Evolutionary conservation across 1,140 invertebrate species (phyloP).

Genomic region (Solenopsis fugax): DNA sequence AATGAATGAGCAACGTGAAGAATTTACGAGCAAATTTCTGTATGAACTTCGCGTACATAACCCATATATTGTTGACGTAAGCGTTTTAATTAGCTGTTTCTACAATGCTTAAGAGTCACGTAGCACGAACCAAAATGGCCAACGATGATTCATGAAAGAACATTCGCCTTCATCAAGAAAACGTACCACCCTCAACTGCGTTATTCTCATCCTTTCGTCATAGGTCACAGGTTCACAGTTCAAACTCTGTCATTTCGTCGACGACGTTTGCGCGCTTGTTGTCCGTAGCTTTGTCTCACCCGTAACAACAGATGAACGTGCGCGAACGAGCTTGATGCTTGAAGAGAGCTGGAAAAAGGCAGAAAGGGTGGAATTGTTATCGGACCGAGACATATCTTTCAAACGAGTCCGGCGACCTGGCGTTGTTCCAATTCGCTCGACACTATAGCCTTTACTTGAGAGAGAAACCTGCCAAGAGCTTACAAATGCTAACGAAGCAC

Average conservation of each 20-base stretch:
- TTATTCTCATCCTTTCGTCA: constrained; percentile 41
- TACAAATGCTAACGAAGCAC: constrained; percentile 66
- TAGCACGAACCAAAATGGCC: not conserved
- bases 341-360: constrained; percentile 32
- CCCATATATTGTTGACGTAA: not conserved
- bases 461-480: constrained; percentile 1
- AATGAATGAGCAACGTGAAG: constrained; percentile 28
- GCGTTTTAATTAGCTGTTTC: not conserved
- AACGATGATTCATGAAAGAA: not conserved
- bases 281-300: constrained; percentile 33
- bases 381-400: constrained; percentile 47
- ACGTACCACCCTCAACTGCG: not conserved
- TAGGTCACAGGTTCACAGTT: constrained; percentile 35
- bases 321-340: constrained; percentile 9
- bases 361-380: constrained; percentile 65
- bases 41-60: constrained; percentile 1
- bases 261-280: constrained; percentile 17
- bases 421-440: constrained; percentile 59
- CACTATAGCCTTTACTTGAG: constrained; percentile 14
- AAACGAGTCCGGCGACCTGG: constrained; percentile 37
- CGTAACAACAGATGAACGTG: constrained; percentile 44
- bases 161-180: constrained; percentile 18
- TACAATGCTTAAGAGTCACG: not conserved
- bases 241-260: constrained; percentile 15
- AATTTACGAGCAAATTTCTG: constrained; percentile 21